phyloP scores from a whole-genome alignment of 2,797 vertebrate species.

The Poecile montanus region DNA sequence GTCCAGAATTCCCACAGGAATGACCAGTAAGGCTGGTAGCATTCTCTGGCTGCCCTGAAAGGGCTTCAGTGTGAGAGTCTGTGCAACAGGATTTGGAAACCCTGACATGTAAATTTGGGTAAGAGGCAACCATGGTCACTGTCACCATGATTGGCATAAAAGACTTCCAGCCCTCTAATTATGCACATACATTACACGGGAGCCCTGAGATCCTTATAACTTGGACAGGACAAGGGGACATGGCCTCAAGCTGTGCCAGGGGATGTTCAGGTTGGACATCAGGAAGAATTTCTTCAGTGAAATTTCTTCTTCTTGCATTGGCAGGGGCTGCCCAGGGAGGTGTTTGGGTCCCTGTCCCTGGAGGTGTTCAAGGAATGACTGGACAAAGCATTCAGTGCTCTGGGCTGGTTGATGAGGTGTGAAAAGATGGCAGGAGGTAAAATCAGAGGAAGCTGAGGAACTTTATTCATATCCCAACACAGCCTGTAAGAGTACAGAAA shows the following conservation, averaged over 20 bases:
- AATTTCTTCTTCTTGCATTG: not conserved
- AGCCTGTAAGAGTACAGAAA: not conserved
- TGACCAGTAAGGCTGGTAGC: not conserved
- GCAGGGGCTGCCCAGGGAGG: not conserved
- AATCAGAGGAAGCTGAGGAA: not conserved
- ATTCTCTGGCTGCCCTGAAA: not conserved
- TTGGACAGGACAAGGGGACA: not conserved
- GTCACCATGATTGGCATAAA: not conserved
- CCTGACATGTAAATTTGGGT: not conserved
- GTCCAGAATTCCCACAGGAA: not conserved
- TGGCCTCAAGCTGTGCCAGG: rapidly evolving
- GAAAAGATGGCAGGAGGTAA: not conserved
- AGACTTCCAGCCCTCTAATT: not conserved
- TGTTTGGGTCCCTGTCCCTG: too few species aligned
- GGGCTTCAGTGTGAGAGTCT: not conserved
- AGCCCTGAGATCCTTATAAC: not conserved
- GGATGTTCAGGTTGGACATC: not conserved
- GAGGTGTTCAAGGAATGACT: rapidly evolving
- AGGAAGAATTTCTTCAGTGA: not conserved
- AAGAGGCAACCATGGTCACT: not conserved
- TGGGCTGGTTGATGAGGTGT: not conserved
- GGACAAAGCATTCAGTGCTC: not conserved
- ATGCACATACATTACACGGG: not conserved
- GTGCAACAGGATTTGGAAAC: not conserved
- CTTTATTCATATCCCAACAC: not conserved